Evolutionary conservation across 2,888 invertebrate genomes (phyloP).

Genomic region (Prostheceraeus crozeri): DNA sequence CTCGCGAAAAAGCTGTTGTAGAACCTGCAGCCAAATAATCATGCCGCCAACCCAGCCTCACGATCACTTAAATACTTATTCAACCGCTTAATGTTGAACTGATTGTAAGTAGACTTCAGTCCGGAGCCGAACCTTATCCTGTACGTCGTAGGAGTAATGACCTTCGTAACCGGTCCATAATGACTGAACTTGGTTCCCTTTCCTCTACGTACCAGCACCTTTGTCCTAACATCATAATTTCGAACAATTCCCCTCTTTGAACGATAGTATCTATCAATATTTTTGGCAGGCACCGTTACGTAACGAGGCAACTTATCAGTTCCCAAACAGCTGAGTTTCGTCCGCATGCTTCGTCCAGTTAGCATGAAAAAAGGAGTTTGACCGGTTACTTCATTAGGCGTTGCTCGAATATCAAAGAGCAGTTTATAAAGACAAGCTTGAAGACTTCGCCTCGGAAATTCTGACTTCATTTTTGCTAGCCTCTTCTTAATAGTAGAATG

Average conservation of each 20-base stretch:
- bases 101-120: too few species aligned
- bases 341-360: conserved; percentile 17
- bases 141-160: too few species aligned
- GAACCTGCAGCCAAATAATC: too few species aligned
- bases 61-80: too few species aligned
- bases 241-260: conserved; percentile 16
- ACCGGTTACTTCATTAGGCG: conserved; percentile 9
- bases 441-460: neutral
- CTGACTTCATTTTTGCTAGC: conserved; percentile 9
- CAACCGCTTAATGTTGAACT: conserved; percentile 29
- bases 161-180: too few species aligned
- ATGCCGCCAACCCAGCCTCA: too few species aligned
- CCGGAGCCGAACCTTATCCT: too few species aligned
- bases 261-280: neutral
- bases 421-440: conserved; percentile 10
- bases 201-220: conserved; percentile 21
- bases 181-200: conserved; percentile 18
- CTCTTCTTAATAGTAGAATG: conserved; percentile 9
- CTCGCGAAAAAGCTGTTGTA: too few species aligned
- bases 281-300: conserved; percentile 20
- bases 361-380: conserved; percentile 27
- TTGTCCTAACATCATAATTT: conserved; percentile 4
- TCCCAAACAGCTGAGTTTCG: too few species aligned
- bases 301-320: too few species aligned
- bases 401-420: conserved; percentile 11